A percentile compares a stretch with the other conserved stretches of the same genome.
These are phyloP conservation scores for Drosophila ironensis DNA, from an alignment of 1,140 invertebrate genomes.

Conservation along the genomic window DNA sequence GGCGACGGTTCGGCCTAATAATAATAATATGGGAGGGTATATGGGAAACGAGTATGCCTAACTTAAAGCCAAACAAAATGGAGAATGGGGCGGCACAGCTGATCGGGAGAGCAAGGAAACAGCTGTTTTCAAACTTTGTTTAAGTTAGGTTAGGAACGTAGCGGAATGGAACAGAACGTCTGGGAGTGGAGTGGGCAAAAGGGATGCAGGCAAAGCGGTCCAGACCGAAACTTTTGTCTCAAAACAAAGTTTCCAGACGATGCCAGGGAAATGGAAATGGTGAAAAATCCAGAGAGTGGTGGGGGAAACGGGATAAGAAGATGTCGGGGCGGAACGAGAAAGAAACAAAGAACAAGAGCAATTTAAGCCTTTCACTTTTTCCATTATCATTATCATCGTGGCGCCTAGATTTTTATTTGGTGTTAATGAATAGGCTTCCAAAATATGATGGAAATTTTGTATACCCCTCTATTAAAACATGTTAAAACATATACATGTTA, in stretches of 20 bases:
- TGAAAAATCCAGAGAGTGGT: conserved; percentile 11
- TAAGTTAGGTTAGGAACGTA: neutral
- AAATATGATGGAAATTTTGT: neutral
- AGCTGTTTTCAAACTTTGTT: no score
- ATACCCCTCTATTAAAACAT: no score
- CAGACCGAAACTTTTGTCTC: conserved; percentile 67
- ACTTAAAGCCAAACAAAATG: conserved; percentile 29
- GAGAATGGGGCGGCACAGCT: conserved; percentile 29
- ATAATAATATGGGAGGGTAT: conserved; percentile 33
- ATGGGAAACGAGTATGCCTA: conserved; percentile 33
- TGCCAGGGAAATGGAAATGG: neutral
- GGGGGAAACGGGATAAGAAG: conserved; percentile 22
- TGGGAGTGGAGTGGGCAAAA: neutral
- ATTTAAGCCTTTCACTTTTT: conserved; percentile 40
- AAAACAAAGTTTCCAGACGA: conserved; percentile 62
- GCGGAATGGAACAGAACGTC: neutral
- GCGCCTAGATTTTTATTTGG: neutral
- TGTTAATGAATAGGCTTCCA: neutral
- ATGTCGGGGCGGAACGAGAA: conserved; percentile 2
- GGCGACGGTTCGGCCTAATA: conserved; percentile 70
- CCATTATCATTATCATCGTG: conserved; percentile 5
- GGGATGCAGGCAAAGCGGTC: conserved; percentile 1
- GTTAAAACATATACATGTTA: no score
- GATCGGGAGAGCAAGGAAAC: conserved; percentile 30
- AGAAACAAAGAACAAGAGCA: conserved; percentile 30